A percentile compares a stretch with the other conserved stretches of the same genome.
These are phyloP conservation scores for Syrrhaptes paradoxus DNA, from an alignment of 2,113 vertebrate species.

Conservation along the genomic window DNA sequence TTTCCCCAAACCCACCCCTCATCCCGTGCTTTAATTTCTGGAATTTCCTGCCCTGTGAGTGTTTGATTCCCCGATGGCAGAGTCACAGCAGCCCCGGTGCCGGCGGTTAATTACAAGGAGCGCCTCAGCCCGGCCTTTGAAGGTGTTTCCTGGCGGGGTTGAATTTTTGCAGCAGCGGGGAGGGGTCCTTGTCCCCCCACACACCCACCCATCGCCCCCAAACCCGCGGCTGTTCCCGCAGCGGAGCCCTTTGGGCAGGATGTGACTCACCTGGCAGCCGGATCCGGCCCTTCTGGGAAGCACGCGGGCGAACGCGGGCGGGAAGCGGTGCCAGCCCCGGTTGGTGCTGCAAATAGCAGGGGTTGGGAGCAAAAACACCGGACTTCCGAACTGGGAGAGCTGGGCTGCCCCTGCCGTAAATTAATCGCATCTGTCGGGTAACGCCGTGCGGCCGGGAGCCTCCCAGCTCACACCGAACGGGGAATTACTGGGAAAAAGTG, in stretches of 20 bases:
- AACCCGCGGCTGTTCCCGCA: neutral
- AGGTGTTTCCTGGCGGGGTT: neutral
- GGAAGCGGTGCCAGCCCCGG: neutral
- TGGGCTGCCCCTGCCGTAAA: neutral
- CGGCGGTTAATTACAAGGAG: slow-evolving; percentile 40
- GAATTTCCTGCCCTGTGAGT: slow-evolving; percentile 63
- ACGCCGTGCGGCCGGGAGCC: rapidly evolving
- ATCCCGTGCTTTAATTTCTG: slow-evolving; percentile 22
- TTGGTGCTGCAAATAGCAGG: neutral
- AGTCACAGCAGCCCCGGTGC: neutral
- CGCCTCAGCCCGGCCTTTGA: neutral
- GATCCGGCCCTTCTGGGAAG: slow-evolving; percentile 6
- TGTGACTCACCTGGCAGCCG: slow-evolving; percentile 46
- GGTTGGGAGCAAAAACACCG: neutral
- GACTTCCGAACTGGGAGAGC: slow-evolving; percentile 30
- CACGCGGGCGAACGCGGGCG: neutral
- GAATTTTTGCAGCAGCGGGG: neutral
- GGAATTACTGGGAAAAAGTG: rapidly evolving
- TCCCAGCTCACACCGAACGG: rapidly evolving
- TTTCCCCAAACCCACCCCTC: neutral
- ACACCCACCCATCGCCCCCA: neutral
- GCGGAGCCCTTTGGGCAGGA: neutral
- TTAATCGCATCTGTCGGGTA: neutral
- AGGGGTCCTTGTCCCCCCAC: neutral
- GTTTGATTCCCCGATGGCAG: slow-evolving; percentile 26